Evolutionary conservation across 2,797 vertebrate genomes (phyloP).

Genomic region (Mergus octosetaceus): DNA sequence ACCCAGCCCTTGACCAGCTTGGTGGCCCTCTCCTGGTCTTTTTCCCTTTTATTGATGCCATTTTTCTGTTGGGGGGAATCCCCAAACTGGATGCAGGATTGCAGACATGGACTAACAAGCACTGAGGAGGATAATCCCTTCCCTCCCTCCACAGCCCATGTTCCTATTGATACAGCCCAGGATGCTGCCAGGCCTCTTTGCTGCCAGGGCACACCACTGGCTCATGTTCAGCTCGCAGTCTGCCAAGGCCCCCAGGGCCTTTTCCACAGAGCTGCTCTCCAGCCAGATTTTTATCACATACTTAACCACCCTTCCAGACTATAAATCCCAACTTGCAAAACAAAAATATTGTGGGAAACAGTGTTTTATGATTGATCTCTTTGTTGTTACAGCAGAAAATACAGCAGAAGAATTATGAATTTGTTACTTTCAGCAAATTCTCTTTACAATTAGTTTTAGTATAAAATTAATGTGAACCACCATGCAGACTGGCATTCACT

Average conservation of each 20-base stretch:
- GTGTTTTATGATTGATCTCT: neutral
- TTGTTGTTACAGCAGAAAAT: constrained; percentile 10
- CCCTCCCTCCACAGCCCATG: neutral
- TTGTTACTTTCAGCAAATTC: neutral
- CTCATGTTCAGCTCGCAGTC: rapidly evolving
- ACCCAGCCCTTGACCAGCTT: neutral
- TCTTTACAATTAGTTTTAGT: neutral
- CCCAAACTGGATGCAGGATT: neutral
- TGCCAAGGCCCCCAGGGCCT: constrained; percentile 29
- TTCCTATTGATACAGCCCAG: neutral
- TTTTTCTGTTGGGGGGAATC: neutral
- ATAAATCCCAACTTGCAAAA: neutral
- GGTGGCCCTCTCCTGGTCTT: neutral
- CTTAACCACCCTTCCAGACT: neutral
- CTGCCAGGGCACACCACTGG: constrained; percentile 29
- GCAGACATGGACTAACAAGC: neutral
- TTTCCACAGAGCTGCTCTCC: constrained; percentile 16
- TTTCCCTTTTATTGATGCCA: neutral
- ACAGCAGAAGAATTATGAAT: neutral
- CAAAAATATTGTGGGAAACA: constrained; percentile 4
- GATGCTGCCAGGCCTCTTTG: neutral
- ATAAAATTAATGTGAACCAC: neutral
- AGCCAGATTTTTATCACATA: neutral
- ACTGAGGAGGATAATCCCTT: neutral
- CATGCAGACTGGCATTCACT: neutral